phyloP scores from a whole-genome alignment of 1,140 invertebrate species.

The Gryllus bimaculatus region DNA sequence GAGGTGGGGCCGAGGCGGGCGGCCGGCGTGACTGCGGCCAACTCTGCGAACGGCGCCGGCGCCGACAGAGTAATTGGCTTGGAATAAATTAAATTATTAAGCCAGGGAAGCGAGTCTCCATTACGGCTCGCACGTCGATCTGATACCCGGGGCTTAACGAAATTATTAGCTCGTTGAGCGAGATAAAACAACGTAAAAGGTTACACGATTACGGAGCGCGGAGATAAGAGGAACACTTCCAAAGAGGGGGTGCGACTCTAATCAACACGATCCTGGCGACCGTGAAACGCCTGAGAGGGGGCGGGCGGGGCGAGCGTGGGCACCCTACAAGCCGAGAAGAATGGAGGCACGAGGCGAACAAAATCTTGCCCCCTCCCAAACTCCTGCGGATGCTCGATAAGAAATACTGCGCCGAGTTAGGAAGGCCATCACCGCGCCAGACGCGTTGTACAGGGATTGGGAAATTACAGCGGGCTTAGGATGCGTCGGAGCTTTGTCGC shows the following conservation, averaged over 20 bases:
- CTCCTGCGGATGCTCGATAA: too few relatives aligned
- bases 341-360: neutral
- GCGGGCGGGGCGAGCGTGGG: neutral
- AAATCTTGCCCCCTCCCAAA: too few relatives aligned
- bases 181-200: neutral
- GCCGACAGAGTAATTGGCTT: neutral
- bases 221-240: neutral
- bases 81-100: neutral
- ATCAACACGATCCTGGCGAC: neutral
- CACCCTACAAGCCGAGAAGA: too few relatives aligned
- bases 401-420: too few relatives aligned
- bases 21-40: neutral
- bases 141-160: neutral
- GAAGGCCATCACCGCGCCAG: too few relatives aligned
- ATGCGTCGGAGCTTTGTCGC: too few relatives aligned
- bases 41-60: neutral
- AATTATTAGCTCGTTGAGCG: constrained; percentile 4
- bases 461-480: too few relatives aligned
- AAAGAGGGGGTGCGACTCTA: neutral
- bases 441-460: too few relatives aligned
- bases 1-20: neutral
- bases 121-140: neutral
- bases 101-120: neutral
- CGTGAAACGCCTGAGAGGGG: neutral
- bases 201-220: neutral